Evolutionary conservation across 2,113 vertebrate genomes (phyloP).

Genomic region (Odocoileus virginianus): DNA sequence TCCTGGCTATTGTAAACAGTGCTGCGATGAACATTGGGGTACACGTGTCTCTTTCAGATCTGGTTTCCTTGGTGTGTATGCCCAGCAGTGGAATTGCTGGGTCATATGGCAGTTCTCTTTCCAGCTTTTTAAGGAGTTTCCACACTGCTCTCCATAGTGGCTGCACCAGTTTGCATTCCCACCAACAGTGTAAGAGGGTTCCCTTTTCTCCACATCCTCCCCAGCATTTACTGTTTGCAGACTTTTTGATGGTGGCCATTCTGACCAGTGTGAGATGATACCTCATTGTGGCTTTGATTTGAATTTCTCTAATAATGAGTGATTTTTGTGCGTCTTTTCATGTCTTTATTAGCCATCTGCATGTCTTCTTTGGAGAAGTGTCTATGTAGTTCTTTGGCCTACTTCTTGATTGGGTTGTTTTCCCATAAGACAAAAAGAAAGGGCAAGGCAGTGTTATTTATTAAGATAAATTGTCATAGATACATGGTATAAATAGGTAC

Average conservation of each 20-base stretch:
- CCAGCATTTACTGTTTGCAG: neutral
- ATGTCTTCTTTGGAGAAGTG: neutral
- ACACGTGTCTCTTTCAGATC: fast-evolving
- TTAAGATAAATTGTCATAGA: neutral
- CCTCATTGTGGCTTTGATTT: neutral
- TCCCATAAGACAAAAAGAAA: neutral
- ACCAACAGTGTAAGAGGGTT: neutral
- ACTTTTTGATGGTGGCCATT: fast-evolving
- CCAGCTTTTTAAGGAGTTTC: neutral
- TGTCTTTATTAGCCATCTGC: neutral
- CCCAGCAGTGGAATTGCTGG: neutral
- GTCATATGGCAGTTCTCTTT: neutral
- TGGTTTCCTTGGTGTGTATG: fast-evolving
- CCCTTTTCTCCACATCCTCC: neutral
- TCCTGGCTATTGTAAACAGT: neutral
- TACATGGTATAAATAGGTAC: neutral
- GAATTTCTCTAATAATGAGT: neutral
- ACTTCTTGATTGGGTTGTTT: neutral
- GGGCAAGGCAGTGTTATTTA: neutral
- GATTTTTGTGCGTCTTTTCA: neutral
- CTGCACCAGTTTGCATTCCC: neutral
- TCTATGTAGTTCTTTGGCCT: neutral
- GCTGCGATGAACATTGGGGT: fast-evolving
- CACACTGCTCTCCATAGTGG: neutral
- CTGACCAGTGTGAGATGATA: neutral